Base-by-base conservation (phyloP, 2,113 vertebrate genomes). In the Melanotaenia duboulayi region DNA sequence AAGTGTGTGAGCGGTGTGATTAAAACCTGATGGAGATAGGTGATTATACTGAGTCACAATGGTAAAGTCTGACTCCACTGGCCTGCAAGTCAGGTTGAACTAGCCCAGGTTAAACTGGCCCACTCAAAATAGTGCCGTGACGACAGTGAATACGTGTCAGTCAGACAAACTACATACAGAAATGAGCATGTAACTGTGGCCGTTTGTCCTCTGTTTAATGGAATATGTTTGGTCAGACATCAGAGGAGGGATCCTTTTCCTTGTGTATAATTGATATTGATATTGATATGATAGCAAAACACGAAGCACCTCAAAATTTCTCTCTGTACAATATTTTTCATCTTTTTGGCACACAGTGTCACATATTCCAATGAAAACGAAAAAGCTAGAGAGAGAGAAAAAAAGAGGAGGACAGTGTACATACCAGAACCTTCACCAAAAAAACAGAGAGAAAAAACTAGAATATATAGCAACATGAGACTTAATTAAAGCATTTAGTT, bases 211-310 rank as follows among this genome's bases (percentile, higher is more conserved):
- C 0, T 48, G 44, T 19, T 48, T 48, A 16, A 42, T 3, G 1
- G 2, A 16, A 40, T 25, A 7, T 23, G 37, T 42, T 5, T 62
- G 59, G 32, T 77, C 63, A 75, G 48, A 67, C 54, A 68, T 76
- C 54, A 66, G 71, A 81, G 67, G 70, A 77, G 74, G 35, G 55
- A 70, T 62, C 76, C 84, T 44, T 76, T n/a, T 48, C 17, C 13
- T 19, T 1, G 72, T 67, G 71, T 77, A 59, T 79, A 79, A 71
- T 66, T 73, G 74, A 73, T 68, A 74, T n/a, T n/a, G n/a, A n/a
- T n/a, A n/a, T n/a, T n/a, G n/a, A 54, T 32, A 54, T 32, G 22
- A 28, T 4, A 28, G 6, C 28, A 32, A 24, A 24, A 64, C 65
- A 59, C 51, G 57, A n/a, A 62, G 51, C 50, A 72, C 74, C 72